Conservation (phyloP, 2,113 vertebrate genomes). For the Puma concolor region DNA sequence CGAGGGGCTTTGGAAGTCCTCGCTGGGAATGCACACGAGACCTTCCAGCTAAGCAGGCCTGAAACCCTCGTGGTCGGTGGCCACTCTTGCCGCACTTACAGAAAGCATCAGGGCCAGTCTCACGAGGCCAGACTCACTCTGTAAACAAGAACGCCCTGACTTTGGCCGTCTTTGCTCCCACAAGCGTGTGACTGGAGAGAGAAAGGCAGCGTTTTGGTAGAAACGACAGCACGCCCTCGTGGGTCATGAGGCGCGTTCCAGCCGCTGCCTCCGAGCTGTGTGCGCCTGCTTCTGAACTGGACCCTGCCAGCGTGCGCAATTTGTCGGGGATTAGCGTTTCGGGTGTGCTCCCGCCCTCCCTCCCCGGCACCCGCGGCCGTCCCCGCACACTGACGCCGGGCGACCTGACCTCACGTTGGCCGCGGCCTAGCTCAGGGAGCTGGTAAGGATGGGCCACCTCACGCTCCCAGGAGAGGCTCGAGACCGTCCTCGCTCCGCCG, state of each 20-base stretch:
- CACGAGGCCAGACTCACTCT: not conserved
- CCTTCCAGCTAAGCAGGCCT: not conserved
- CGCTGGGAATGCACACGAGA: not conserved
- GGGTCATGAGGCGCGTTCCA: not conserved
- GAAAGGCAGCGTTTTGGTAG: not conserved
- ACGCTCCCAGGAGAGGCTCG: not conserved
- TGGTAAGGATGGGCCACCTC: not conserved
- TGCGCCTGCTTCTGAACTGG: not conserved
- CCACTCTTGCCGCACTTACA: accelerated
- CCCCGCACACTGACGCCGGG: not conserved
- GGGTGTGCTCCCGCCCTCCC: no score
- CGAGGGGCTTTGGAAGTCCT: not conserved
- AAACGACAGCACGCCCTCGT: not conserved
- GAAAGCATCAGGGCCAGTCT: not conserved
- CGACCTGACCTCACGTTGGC: accelerated
- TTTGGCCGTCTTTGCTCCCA: accelerated
- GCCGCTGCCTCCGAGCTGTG: accelerated
- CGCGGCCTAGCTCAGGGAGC: not conserved
- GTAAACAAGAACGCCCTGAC: not conserved
- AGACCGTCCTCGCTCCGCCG: accelerated
- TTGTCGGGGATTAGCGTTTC: accelerated
- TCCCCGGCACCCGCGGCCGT: not conserved
- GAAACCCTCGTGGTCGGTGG: not conserved
- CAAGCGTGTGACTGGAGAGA: not conserved
- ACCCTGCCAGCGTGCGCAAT: not conserved